Conservation (phyloP, 2,113 vertebrate genomes). For the Trichechus manatus region DNA sequence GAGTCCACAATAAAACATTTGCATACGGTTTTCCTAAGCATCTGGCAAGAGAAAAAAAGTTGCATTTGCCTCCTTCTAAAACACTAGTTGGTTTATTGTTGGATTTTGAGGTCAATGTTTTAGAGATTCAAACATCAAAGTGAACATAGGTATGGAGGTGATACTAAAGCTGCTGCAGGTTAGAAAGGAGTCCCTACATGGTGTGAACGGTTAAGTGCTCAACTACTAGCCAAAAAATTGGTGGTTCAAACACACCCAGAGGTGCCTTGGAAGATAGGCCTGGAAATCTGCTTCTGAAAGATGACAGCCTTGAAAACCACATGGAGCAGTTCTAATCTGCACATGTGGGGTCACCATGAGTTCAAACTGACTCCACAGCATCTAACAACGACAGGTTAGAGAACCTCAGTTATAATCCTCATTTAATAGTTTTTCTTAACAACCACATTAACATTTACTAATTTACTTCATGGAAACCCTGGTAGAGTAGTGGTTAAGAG, state of each 20-base stretch:
- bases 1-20: neutral
- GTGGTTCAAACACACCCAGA: too few relatives aligned
- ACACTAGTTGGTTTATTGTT: neutral
- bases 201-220: too few relatives aligned
- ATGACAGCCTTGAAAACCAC: too few relatives aligned
- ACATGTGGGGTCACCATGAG: too few relatives aligned
- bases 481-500: too few relatives aligned
- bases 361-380: too few relatives aligned
- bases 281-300: too few relatives aligned
- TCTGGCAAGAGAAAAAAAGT: neutral
- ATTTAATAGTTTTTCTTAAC: neutral
- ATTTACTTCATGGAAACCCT: neutral
- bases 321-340: too few relatives aligned
- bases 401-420: neutral
- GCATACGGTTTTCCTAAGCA: neutral
- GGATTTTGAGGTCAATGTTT: neutral
- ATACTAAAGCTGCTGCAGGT: neutral
- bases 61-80: neutral
- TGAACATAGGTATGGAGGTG: neutral
- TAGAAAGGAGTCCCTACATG: neutral
- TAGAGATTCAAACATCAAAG: neutral
- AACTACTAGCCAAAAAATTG: too few relatives aligned
- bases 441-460: neutral
- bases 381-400: too few relatives aligned
- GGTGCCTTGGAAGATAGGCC: too few relatives aligned